Conservation (phyloP, 2,888 invertebrate species). For the Ethmia dodecea region DNA sequence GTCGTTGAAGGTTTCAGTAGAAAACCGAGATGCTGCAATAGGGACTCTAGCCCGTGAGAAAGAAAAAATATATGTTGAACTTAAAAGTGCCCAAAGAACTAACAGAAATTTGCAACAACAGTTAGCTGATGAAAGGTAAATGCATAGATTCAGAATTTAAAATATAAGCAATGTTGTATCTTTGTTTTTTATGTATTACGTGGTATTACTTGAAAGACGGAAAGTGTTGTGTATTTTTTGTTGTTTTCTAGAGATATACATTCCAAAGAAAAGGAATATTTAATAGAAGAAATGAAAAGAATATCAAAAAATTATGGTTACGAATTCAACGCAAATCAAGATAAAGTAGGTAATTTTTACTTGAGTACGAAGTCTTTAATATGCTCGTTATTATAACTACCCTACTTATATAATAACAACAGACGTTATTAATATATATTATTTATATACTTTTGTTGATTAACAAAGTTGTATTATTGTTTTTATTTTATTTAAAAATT, state of each 20-base stretch:
- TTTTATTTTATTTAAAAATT: no score
- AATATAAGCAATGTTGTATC: no score
- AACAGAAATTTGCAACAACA: constrained; percentile 69
- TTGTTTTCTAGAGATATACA: constrained; percentile 48
- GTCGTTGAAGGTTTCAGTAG: constrained; percentile 57
- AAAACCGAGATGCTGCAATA: constrained; percentile 62
- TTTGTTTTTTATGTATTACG: no score
- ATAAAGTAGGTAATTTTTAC: constrained; percentile 20
- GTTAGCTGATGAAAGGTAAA: constrained; percentile 67
- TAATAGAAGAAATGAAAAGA: constrained; percentile 55
- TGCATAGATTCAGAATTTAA: no score
- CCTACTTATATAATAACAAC: no score
- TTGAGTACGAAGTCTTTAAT: constrained; percentile 20
- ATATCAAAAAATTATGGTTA: constrained; percentile 33
- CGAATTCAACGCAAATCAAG: constrained; percentile 46
- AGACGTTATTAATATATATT: no score
- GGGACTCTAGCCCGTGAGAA: constrained; percentile 68
- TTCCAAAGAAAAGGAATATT: constrained; percentile 72
- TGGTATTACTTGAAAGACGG: no score
- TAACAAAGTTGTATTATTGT: no score
- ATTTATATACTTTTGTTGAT: no score
- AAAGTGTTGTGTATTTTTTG: neutral
- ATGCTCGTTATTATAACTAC: no score
- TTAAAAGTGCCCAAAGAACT: constrained; percentile 63
- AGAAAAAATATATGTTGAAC: constrained; percentile 62